phyloP scores from a whole-genome alignment of 1,140 invertebrate genomes.

The Cylas formicarius region DNA sequence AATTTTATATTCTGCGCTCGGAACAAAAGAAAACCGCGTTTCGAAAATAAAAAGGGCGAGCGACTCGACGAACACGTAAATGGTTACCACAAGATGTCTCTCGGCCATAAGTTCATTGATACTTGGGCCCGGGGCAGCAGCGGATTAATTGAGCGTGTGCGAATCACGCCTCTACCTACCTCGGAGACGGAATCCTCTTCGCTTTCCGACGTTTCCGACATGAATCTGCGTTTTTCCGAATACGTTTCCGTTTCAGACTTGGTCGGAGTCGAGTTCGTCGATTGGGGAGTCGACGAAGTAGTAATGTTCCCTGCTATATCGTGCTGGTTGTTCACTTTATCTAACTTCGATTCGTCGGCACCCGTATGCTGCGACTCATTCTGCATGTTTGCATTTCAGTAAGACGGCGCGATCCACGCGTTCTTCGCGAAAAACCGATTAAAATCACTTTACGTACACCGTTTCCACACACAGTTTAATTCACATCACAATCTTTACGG shows the following conservation, averaged over 20 bases:
- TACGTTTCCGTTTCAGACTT: slow-evolving; percentile 73
- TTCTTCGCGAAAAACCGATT: slow-evolving; percentile 25
- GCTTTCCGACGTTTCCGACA: slow-evolving; percentile 84
- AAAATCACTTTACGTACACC: slow-evolving; percentile 36
- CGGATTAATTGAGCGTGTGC: slow-evolving; percentile 8
- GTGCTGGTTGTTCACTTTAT: slow-evolving; percentile 54
- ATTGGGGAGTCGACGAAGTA: slow-evolving; percentile 54
- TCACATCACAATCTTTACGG: slow-evolving; percentile 38
- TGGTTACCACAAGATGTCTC: slow-evolving; percentile 42
- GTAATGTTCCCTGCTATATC: slow-evolving; percentile 52
- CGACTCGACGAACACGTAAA: slow-evolving; percentile 26
- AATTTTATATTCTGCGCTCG: slow-evolving; percentile 2
- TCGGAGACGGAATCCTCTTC: slow-evolving; percentile 89
- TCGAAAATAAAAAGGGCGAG: slow-evolving; percentile 23
- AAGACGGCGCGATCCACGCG: slow-evolving; percentile 29
- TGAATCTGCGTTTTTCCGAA: slow-evolving; percentile 72
- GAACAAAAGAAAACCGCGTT: slow-evolving; percentile 5
- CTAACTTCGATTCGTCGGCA: slow-evolving; percentile 69
- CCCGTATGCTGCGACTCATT: slow-evolving; percentile 70
- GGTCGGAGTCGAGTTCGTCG: slow-evolving; percentile 57
- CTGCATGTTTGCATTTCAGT: slow-evolving; percentile 74
- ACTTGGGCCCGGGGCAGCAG: slow-evolving; percentile 33
- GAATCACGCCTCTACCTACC: slow-evolving; percentile 49
- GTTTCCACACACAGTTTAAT: slow-evolving; percentile 33
- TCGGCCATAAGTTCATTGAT: slow-evolving; percentile 41